Evolutionary conservation across 2,888 invertebrate genomes (phyloP).

Genomic region (Apodemia hepburni): DNA sequence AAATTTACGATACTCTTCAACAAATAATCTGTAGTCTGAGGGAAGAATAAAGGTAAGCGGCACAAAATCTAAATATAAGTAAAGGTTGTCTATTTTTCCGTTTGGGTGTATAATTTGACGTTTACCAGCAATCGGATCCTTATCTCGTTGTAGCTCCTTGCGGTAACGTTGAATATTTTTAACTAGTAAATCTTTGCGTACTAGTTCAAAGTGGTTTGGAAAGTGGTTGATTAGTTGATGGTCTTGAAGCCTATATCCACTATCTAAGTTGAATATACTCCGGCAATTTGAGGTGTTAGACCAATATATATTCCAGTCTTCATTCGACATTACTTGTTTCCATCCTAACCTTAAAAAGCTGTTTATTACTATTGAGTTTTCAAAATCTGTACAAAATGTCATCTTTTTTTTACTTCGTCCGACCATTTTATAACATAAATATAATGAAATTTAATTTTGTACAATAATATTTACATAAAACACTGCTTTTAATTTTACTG

Average conservation of each 20-base stretch:
- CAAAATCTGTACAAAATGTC: slow-evolving; percentile 89
- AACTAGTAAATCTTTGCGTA: slow-evolving; percentile 96
- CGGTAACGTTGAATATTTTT: slow-evolving; percentile 97
- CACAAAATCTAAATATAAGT: slow-evolving; percentile 93
- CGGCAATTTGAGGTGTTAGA: slow-evolving; percentile 95
- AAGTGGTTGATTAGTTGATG: slow-evolving; percentile 98
- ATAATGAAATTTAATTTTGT: slow-evolving; percentile 1
- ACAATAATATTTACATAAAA: slow-evolving; percentile 1
- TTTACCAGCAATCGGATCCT: slow-evolving; percentile 91
- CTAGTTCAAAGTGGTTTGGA: slow-evolving; percentile 97
- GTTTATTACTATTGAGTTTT: slow-evolving; percentile 94
- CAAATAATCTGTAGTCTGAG: slow-evolving; percentile 98
- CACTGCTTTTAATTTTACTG: neutral
- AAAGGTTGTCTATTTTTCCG: slow-evolving; percentile 85
- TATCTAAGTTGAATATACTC: slow-evolving; percentile 94
- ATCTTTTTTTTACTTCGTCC: slow-evolving; percentile 46
- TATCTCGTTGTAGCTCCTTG: slow-evolving; percentile 95
- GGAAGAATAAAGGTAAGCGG: slow-evolving; percentile 96
- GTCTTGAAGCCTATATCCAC: slow-evolving; percentile 94
- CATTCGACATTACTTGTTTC: slow-evolving; percentile 91
- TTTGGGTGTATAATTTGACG: slow-evolving; percentile 63
- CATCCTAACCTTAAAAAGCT: slow-evolving; percentile 97
- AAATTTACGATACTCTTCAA: slow-evolving; percentile 96
- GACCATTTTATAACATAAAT: slow-evolving; percentile 4
- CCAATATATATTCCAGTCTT: slow-evolving; percentile 98